These are phyloP conservation scores for Lophius americanus DNA, from an alignment of 2,797 vertebrate species.

Conservation along the genomic window DNA sequence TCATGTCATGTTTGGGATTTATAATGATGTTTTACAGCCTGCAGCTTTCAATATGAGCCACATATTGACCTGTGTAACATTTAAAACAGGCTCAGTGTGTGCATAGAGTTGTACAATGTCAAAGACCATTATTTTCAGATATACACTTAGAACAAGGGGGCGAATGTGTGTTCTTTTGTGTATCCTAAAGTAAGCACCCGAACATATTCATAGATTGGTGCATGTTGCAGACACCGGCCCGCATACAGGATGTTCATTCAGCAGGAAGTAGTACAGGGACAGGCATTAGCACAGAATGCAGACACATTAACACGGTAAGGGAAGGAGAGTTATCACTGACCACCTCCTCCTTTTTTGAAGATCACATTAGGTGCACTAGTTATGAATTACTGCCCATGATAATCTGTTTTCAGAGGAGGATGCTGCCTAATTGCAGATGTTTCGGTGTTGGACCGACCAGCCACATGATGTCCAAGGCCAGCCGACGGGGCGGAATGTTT, in stretches of 20 bases:
- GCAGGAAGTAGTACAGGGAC: background rate
- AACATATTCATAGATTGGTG: slow-evolving; percentile 33
- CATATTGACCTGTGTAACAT: slow-evolving; percentile 71
- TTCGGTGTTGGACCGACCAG: slow-evolving; percentile 19
- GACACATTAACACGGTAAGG: no score
- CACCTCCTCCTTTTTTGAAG: no score
- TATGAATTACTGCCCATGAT: slow-evolving; percentile 44
- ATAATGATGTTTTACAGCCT: slow-evolving; percentile 71
- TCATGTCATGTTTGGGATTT: slow-evolving; percentile 71
- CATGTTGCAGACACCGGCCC: slow-evolving; percentile 3
- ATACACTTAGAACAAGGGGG: slow-evolving; percentile 45
- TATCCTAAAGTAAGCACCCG: slow-evolving; percentile 64
- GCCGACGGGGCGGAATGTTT: slow-evolving; percentile 51
- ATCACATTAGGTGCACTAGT: slow-evolving; percentile 6
- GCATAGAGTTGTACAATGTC: slow-evolving; percentile 66
- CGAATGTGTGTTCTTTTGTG: slow-evolving; percentile 43
- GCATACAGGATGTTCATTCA: background rate
- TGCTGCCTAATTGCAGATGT: slow-evolving; percentile 56
- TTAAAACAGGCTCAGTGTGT: slow-evolving; percentile 61
- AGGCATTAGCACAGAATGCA: background rate
- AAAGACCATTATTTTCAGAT: slow-evolving; percentile 63
- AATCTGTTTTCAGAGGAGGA: slow-evolving; percentile 21
- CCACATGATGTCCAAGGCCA: slow-evolving; percentile 40
- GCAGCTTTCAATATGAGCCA: slow-evolving; percentile 66
- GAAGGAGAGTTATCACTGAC: no score